A percentile compares a stretch with the other conserved stretches of the same genome.
These are phyloP conservation scores for Hystrix brachyura DNA, from an alignment of 2,113 vertebrate genomes.

Conservation along the genomic window DNA sequence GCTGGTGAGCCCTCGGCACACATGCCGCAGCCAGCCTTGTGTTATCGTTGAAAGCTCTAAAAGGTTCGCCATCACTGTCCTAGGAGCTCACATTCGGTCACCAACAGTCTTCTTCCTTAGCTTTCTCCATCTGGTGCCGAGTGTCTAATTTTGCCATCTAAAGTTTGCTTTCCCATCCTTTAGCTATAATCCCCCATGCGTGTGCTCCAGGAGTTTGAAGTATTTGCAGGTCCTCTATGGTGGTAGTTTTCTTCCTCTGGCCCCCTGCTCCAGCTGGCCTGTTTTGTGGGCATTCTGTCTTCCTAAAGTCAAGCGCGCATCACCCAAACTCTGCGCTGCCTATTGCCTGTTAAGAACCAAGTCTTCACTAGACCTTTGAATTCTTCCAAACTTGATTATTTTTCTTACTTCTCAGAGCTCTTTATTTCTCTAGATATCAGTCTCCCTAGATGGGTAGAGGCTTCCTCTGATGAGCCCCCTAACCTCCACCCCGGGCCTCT, in stretches of 20 bases:
- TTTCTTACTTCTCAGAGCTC: neutral
- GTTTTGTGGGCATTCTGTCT: neutral
- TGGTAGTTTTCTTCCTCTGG: neutral
- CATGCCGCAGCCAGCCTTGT: neutral
- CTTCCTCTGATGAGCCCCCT: neutral
- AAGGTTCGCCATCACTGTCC: neutral
- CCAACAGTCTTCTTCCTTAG: neutral
- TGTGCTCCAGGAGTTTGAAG: too few species aligned
- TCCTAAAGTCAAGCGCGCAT: neutral
- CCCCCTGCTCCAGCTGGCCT: neutral
- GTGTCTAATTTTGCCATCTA: neutral
- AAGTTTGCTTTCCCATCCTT: neutral
- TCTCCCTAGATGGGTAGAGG: neutral
- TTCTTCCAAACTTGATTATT: neutral
- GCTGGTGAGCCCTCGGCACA: neutral
- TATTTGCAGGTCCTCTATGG: neutral
- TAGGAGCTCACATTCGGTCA: neutral
- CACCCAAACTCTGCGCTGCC: neutral
- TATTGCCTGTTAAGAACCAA: neutral
- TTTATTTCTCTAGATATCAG: neutral
- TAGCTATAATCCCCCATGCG: rapidly evolving
- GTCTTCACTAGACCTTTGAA: neutral
- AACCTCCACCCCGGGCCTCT: neutral
- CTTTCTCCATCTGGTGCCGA: neutral
- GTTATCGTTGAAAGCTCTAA: neutral